A percentile compares a stretch with the other conserved stretches of the same genome.
phyloP scores from a whole-genome alignment of 2,797 vertebrate species.

The Sebastes nivosus region DNA sequence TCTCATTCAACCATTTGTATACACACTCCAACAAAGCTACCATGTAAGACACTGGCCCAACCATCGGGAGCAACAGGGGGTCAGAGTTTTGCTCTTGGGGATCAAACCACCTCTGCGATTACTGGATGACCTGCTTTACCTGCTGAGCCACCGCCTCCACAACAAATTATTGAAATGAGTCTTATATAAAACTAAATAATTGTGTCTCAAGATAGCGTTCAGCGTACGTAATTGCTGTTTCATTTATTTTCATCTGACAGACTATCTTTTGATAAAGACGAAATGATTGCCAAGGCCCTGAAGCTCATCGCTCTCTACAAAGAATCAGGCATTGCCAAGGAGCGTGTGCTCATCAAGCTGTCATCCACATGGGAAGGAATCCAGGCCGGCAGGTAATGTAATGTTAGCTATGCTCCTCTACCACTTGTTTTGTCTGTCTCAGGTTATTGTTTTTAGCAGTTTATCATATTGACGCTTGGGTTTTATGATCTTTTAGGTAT shows the following conservation, averaged over 20 bases:
- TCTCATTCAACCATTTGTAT: background rate
- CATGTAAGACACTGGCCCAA: background rate
- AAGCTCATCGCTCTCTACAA: constrained; percentile 91
- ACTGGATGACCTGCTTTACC: background rate
- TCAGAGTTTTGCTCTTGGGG: background rate
- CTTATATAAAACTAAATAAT: background rate
- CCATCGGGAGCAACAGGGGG: background rate
- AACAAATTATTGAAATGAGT: background rate
- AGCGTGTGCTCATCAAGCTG: constrained; percentile 94
- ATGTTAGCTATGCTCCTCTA: background rate
- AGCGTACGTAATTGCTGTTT: background rate
- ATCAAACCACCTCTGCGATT: background rate
- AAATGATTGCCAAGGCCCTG: constrained; percentile 90
- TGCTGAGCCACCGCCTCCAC: background rate
- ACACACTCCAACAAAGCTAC: background rate
- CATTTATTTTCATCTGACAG: constrained; percentile 60
- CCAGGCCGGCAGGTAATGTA: constrained; percentile 90
- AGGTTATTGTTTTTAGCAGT: too few relatives aligned
- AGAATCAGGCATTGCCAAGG: constrained; percentile 90
- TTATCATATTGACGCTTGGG: too few relatives aligned
- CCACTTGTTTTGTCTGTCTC: too few relatives aligned
- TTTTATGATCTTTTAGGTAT: too few relatives aligned
- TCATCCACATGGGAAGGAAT: constrained; percentile 99
- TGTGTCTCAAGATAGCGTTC: background rate
- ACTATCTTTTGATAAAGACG: constrained; percentile 93